Base-by-base conservation (phyloP, 2,888 invertebrate species). In the Polietes domitor region DNA sequence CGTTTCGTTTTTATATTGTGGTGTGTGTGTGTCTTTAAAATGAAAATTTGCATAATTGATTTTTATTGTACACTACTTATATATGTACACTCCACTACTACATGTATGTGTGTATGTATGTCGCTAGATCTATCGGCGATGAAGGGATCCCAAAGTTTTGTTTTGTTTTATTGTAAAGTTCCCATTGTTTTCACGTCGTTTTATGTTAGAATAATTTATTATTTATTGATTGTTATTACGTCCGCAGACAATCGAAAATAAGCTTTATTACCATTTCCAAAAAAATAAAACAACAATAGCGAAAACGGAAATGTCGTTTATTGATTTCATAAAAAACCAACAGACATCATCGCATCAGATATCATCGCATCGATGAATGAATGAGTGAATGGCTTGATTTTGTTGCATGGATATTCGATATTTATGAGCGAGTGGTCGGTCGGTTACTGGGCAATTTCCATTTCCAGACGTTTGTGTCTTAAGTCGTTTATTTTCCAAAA, bases 31-130 rank as follows among this genome's bases (percentile, higher is more conserved):
- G 24, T 41, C 28, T 72, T 68, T 55, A 47, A 55, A 65, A 43
- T 37, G 2, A 47, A 71, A 81, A 91, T 89, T 90, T 88, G 89
- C 89, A 89, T 90, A 90, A 91, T 89, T 89, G 87, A 87, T 72
- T 88, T 89, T 89, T 89, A 89, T 89, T 89, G 86, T 86, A 58
- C 24, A 58, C 26, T 58, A 58, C 26, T 58, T 53, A 21, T 21
- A 53, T 53, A n/a, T n/a, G 19, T 32, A 5, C 50, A 21, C 19
- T 21, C 21, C 21, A 19, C 50, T 50, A 43, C n/a, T 4, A 43
- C 32, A 5, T 32, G 4, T 32, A 32, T 7, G 7, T 32, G 4
- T 32, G 32, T 41, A 4, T 5, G 10, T 41, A 2, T 41, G 15
- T 41, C 2, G 15, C 9, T 41, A 5, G 15, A 12, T 41, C 41